Evolutionary conservation across 2,797 vertebrate species (phyloP), one percentile per base, ranked within the genome.

Genomic region (Spinibarbus caldwelli): DNA sequence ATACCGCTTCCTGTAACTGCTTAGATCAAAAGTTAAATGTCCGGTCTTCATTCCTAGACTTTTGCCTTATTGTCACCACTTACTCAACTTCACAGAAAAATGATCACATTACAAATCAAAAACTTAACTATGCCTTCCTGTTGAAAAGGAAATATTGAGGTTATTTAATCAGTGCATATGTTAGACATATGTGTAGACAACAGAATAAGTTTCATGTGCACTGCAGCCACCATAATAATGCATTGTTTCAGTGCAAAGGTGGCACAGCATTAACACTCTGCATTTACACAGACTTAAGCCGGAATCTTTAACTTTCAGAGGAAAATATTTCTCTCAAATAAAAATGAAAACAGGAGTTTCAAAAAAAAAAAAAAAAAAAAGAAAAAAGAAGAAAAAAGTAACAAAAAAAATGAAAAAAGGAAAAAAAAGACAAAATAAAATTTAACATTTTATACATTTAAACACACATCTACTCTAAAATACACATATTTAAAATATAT

Each of bases 121-220:
- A n/a, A n/a, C n/a, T n/a, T n/a, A n/a, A n/a, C n/a, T n/a, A n/a
- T n/a, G n/a, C n/a, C n/a, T n/a, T n/a, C n/a, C n/a, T 78, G 57
- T n/a, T 43, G 38, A 78, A 62, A 78, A 62, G 15, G 54, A 78
- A 62, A 38, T 17, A 77, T 1, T 77, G 34, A 38, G 26, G 23
- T 26, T 57, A n/a, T 52, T 77, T 57, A 38, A 38, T 23, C 23
- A 77, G 52, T 78, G n/a, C 76, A 62, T 15, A 43, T 59, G 54
- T 43, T 59, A 43, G 15, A 41, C 76, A 62, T 41, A 11, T 78
- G 54, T 43, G n/a, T 23, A 62, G 54, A 57, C 73, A 38, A n/a
- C 49, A 36, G 19, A 21, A 23, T 54, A 29, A 5, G 15, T 43
- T 26, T 71, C 26, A 15, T 43, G 11, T n/a, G 10, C 0, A 11